A percentile compares a stretch with the other conserved stretches of the same genome.
Conservation (phyloP, 2,797 vertebrate genomes). For the Glyptemys insculpta region DNA sequence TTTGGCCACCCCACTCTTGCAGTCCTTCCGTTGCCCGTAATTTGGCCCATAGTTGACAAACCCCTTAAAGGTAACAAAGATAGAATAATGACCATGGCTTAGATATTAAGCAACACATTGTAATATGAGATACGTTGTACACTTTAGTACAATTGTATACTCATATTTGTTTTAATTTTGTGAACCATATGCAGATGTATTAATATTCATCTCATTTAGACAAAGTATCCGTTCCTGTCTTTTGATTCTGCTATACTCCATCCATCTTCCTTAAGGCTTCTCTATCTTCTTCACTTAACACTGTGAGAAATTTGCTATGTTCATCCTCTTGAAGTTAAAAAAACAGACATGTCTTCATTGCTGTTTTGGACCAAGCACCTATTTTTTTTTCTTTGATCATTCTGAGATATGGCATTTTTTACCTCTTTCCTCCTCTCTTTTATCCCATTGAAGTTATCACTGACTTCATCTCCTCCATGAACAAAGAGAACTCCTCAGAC, state of each 20-base stretch:
- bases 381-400: not conserved
- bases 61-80: not conserved
- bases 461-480: not conserved
- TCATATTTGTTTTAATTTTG: not conserved
- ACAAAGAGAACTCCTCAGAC: not conserved
- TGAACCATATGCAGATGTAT: not conserved
- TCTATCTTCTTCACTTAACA: not conserved
- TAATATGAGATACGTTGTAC: not conserved
- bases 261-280: not conserved
- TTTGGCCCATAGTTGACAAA: not conserved
- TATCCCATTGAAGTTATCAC: not conserved
- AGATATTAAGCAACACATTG: not conserved
- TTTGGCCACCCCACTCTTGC: too few relatives aligned
- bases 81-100: fast-evolving
- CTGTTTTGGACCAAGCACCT: not conserved
- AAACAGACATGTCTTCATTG: fast-evolving
- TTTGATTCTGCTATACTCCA: not conserved
- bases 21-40: not conserved
- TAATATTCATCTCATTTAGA: not conserved
- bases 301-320: not conserved
- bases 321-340: not conserved
- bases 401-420: not conserved
- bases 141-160: not conserved
- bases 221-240: not conserved
- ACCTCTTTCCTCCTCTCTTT: not conserved